Evolutionary conservation across 2,113 vertebrate genomes (phyloP).

Genomic region (Cheirogaleus medius): DNA sequence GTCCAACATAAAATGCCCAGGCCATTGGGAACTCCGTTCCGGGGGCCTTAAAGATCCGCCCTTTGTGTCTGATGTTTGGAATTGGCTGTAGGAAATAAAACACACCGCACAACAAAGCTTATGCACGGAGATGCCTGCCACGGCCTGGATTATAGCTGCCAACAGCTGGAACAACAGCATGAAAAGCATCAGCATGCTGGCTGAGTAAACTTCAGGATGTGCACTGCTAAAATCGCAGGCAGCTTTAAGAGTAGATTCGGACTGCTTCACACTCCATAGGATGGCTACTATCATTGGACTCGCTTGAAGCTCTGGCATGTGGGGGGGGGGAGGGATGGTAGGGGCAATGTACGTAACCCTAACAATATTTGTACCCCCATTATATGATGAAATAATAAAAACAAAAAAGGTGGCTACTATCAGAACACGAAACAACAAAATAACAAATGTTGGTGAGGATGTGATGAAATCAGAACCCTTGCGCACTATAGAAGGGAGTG

Average conservation of each 20-base stretch:
- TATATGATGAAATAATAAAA: no score
- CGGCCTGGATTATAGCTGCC: not conserved
- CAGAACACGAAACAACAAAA: not conserved
- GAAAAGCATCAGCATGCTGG: rapidly evolving
- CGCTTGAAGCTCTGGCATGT: no score
- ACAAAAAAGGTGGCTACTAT: no score
- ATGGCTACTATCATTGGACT: rapidly evolving
- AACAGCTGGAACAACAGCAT: not conserved
- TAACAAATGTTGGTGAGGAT: rapidly evolving
- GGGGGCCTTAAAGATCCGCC: not conserved
- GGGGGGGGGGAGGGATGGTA: no score
- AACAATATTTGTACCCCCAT: no score
- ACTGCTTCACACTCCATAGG: not conserved
- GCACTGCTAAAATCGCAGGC: rapidly evolving
- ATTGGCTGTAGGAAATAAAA: rapidly evolving
- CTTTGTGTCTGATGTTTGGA: rapidly evolving
- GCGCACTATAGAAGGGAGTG: rapidly evolving
- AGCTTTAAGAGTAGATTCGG: rapidly evolving
- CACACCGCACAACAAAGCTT: not conserved
- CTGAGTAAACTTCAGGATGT: rapidly evolving
- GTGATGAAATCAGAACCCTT: rapidly evolving
- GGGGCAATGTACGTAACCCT: no score
- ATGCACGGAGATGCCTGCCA: rapidly evolving
- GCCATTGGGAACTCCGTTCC: rapidly evolving
- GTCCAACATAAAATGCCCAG: rapidly evolving